Evolutionary conservation across 1,140 invertebrate species (phyloP), one percentile per base, ranked within the genome.

Genomic region (Theocolax elegans): DNA sequence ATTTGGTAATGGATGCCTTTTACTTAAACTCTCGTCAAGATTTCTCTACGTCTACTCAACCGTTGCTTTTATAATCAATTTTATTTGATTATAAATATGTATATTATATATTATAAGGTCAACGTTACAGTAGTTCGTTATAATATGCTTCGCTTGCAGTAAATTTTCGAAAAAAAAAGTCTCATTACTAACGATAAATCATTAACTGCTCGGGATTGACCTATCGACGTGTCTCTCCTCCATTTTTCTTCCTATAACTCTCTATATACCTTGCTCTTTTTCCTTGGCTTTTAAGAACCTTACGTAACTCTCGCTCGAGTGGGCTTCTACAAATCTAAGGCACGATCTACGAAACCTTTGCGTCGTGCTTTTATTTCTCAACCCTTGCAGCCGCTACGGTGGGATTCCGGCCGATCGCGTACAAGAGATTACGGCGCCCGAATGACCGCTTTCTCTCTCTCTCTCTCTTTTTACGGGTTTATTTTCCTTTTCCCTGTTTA

Each of bases 261-360:
- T 15, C 19, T 15, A 15, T n/a, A 15, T 46, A 46, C 31, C n/a
- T 51, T 27, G 40, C 46, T 27, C 46, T 60, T 23, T 59, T 60
- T 60, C 25, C 12, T 42, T 3, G 59, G 31, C 46, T 60, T 51
- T 44, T 29, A 54, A 59, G 54, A 68, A 25, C 31, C 48, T 67
- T 67, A 67, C 25, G 31, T 68, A 68, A 62, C 67, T 64, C 25
- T 53, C 48, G 23, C 17, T 46, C 42, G 40, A 56, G 51, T 46
- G 51, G 15, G 21, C 40, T 35, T 38, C 19, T 25, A 46, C 48
- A 35, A 63, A 64, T 69, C 49, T 63, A 51, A n/a, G 35, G 58
- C 31, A 62, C n/a, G 25, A 53, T 60, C 56, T 40, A 23, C 8
- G 31, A 31, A 38, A 51, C 31, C 6, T 13, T 15, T 9, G 31